phyloP scores from a whole-genome alignment of 2,113 vertebrate species.

The Odobenus rosmarus region DNA sequence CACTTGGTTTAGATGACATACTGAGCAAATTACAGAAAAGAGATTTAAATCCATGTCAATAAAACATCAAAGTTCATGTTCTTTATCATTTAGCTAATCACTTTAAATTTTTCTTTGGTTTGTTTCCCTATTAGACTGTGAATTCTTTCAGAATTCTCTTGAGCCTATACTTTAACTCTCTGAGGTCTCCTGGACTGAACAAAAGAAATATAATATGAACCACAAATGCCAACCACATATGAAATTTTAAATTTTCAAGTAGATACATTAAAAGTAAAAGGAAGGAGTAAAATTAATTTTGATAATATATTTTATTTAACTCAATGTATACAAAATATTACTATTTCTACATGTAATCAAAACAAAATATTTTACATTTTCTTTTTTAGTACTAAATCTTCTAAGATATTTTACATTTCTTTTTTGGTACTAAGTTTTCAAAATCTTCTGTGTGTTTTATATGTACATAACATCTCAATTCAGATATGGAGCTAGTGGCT shows the following conservation, averaged over 20 bases:
- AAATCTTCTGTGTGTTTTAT: background rate
- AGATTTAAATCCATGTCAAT: background rate
- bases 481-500: background rate
- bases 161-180: background rate
- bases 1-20: background rate
- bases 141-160: background rate
- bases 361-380: background rate
- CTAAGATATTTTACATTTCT: background rate
- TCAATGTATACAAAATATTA: background rate
- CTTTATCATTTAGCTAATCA: background rate
- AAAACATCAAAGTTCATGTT: background rate
- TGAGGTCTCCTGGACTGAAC: background rate
- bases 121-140: background rate
- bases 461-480: background rate
- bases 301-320: conserved; percentile 10
- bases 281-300: conserved; percentile 21
- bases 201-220: background rate
- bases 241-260: background rate
- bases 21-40: background rate
- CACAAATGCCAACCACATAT: background rate
- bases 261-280: background rate
- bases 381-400: background rate
- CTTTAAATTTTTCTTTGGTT: background rate
- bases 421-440: background rate
- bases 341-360: background rate